Evolutionary conservation across 2,113 vertebrate genomes (phyloP), one percentile per base, ranked within the genome.

Genomic region (Melanotaenia duboulayi): DNA sequence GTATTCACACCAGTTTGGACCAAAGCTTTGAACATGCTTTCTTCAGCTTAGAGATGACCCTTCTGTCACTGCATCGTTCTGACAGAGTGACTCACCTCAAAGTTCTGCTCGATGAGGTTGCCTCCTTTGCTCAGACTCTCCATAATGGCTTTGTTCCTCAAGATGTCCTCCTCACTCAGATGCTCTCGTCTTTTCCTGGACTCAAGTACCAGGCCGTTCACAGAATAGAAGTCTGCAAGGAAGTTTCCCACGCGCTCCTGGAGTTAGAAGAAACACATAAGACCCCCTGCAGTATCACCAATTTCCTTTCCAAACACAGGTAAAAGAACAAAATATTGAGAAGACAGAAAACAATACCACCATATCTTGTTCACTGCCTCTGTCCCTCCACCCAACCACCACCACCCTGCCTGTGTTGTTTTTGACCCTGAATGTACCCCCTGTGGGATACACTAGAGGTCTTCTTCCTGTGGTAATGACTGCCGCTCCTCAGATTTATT

Each of bases 111-210:
- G 77, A 97, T 95, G 78, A 99, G 89, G 82, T 95, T 98, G 54
- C 97, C 98, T 54, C 97, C 97, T 94, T 99, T 99, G 82, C 97
- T 99, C 69, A 99, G 94, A 87, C 97, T 99, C 93, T 99, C 98
- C 97, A 99, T 98, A 87, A 99, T 98, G 59, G 98, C 97, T 91
- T 99, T 99, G 81, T 99, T 99, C 81, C 98, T 94, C 89, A 99
- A 91, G 81, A 99, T 99, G 82, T 99, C 98, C 85, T 99, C 98
- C 88, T 99, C 97, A 37, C 96, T 99, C 78, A 99, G 95, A 72
- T 99, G 98, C 68, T 99, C 98, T 68, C 98, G 93, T 77, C 98
- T 95, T 90, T 99, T 99, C 88, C 97, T 95, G 11, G 97, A 99
- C 89, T 99, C 98, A 68, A 99, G 87, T 37, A 99, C 96, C 80